Conservation (phyloP, 2,888 invertebrate species). For the Mythimna loreyi region DNA sequence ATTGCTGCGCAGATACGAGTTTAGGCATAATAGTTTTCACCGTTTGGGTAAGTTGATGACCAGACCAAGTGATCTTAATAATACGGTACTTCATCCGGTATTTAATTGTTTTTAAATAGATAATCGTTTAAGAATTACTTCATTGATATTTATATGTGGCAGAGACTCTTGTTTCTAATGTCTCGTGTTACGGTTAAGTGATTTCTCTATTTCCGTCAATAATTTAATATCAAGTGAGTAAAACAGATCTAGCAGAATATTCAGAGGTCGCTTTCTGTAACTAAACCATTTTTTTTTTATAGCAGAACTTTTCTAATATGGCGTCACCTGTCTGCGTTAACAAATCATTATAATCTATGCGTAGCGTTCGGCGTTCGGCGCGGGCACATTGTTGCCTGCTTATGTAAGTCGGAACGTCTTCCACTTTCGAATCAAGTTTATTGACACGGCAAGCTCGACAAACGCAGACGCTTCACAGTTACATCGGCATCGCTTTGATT, state of each 20-base stretch:
- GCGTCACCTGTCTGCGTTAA: slow-evolving; percentile 54
- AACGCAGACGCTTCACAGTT: slow-evolving; percentile 88
- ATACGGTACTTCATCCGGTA: slow-evolving; percentile 16
- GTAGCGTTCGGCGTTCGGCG: slow-evolving; percentile 72
- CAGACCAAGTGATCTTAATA: slow-evolving; percentile 16
- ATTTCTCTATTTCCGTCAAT: too few relatives aligned
- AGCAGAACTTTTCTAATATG: not conserved
- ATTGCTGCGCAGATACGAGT: slow-evolving; percentile 55
- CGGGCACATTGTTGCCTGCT: slow-evolving; percentile 88
- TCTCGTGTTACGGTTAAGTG: not conserved
- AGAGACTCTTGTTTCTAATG: not conserved
- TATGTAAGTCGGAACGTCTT: slow-evolving; percentile 90
- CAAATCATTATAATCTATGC: slow-evolving; percentile 69
- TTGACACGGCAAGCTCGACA: slow-evolving; percentile 90
- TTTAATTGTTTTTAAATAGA: slow-evolving; percentile 17
- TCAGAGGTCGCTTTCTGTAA: not conserved
- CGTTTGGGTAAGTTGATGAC: slow-evolving; percentile 16
- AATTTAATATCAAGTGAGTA: too few relatives aligned
- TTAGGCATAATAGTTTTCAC: slow-evolving; percentile 50
- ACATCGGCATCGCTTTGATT: slow-evolving; percentile 87
- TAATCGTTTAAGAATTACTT: not conserved
- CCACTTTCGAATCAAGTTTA: slow-evolving; percentile 91
- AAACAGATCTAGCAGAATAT: not conserved
- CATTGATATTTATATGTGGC: not conserved
- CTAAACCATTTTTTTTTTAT: not conserved